Evolutionary conservation across 2,888 invertebrate genomes (phyloP).

Genomic region (Erebia aethiops): DNA sequence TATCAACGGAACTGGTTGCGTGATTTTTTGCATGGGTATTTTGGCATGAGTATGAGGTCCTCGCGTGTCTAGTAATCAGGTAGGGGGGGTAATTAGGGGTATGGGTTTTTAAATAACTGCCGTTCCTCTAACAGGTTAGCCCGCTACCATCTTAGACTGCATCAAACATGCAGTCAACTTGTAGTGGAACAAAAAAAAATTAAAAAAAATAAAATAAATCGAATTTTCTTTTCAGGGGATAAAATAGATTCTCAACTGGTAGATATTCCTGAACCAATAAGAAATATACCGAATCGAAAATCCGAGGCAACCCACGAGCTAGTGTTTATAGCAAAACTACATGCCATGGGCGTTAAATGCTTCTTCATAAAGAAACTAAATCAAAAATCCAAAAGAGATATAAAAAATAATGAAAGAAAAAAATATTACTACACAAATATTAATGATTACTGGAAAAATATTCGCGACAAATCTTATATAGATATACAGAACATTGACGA

Average conservation of each 20-base stretch:
- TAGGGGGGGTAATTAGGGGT: too few species aligned
- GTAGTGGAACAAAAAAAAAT: neutral
- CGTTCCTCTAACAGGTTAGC: too few species aligned
- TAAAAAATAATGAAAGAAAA: slow-evolving; percentile 27
- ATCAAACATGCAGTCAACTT: neutral
- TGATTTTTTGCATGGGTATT: too few species aligned
- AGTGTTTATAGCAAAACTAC: slow-evolving; percentile 85
- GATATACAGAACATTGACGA: slow-evolving; percentile 50
- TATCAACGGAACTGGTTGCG: too few species aligned
- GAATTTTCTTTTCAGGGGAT: slow-evolving; percentile 65
- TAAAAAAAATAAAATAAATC: neutral
- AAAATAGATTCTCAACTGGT: slow-evolving; percentile 85
- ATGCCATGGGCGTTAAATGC: slow-evolving; percentile 87
- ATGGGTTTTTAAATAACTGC: too few species aligned
- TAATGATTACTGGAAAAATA: slow-evolving; percentile 50
- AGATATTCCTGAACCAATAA: slow-evolving; percentile 83
- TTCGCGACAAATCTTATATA: slow-evolving; percentile 44
- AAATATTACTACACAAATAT: slow-evolving; percentile 46
- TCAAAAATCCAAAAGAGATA: slow-evolving; percentile 47
- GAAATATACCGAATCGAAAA: slow-evolving; percentile 82
- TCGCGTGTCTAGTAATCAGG: too few species aligned
- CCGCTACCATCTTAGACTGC: too few species aligned
- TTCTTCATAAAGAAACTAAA: slow-evolving; percentile 74
- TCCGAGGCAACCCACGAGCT: slow-evolving; percentile 87
- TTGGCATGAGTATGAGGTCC: too few species aligned